These are phyloP conservation scores for Myotis planiceps DNA, from an alignment of 2,797 vertebrate species.

Conservation along the genomic window DNA sequence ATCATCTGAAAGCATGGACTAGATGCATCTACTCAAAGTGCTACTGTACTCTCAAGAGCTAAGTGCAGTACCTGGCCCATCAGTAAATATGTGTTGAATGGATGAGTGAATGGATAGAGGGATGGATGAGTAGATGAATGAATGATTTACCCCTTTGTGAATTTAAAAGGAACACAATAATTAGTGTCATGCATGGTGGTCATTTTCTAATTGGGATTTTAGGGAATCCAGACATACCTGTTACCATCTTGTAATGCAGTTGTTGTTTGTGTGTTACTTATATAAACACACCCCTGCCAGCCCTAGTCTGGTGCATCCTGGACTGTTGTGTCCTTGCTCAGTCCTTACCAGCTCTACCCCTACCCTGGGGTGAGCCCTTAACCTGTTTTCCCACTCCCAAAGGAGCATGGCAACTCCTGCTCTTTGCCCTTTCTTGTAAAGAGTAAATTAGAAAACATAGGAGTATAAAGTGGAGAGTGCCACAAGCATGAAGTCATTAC, in stretches of 20 bases:
- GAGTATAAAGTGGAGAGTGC: background rate
- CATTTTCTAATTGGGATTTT: constrained; percentile 36
- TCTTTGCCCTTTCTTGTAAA: background rate
- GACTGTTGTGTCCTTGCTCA: background rate
- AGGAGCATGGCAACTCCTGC: background rate
- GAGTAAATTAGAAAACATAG: background rate
- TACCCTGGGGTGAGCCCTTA: background rate
- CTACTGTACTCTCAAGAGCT: background rate
- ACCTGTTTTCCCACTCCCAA: background rate
- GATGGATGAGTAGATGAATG: background rate
- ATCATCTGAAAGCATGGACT: background rate
- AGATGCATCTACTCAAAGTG: background rate
- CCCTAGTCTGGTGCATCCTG: background rate
- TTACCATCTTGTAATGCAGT: background rate
- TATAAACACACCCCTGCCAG: background rate
- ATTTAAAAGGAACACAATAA: background rate
- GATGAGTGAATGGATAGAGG: background rate
- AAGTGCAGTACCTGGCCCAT: background rate
- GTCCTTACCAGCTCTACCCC: background rate
- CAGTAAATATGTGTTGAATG: background rate
- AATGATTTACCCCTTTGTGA: background rate
- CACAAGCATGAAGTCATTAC: background rate
- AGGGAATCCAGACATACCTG: background rate
- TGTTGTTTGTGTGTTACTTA: background rate
- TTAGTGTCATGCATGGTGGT: background rate